Evolutionary conservation across 2,113 vertebrate species (phyloP).

Genomic region (Catharus bicknelli): DNA sequence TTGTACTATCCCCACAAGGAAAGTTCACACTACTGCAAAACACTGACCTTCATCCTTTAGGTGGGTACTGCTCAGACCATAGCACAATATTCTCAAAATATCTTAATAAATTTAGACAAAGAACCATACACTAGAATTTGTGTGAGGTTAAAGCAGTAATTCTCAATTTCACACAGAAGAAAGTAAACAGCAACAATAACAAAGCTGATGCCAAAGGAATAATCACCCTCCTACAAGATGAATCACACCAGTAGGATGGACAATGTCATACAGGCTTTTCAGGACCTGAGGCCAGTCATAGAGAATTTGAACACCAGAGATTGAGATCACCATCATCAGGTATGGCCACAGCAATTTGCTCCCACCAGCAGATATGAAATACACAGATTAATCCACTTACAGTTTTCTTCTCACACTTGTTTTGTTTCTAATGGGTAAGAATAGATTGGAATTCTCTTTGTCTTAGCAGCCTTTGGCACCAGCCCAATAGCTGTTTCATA

Average conservation of each 20-base stretch:
- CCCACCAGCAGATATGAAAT: not conserved
- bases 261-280: not conserved
- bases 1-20: not conserved
- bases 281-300: not conserved
- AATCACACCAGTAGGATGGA: not conserved
- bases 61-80: not conserved
- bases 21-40: not conserved
- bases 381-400: not conserved
- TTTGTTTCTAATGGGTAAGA: not conserved
- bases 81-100: not conserved
- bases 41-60: not conserved
- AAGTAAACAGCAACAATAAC: not conserved
- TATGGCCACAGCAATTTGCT: not conserved
- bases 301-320: not conserved
- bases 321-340: not conserved
- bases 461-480: not conserved
- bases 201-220: not conserved
- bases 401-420: not conserved
- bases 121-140: not conserved
- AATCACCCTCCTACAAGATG: not conserved
- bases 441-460: not conserved
- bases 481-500: not conserved
- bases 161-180: not conserved
- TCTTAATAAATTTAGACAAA: not conserved
- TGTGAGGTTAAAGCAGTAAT: not conserved